Evolutionary conservation across 1,140 invertebrate genomes (phyloP), one percentile per base, ranked within the genome.

Genomic region (Caenorhabditis remanei): DNA sequence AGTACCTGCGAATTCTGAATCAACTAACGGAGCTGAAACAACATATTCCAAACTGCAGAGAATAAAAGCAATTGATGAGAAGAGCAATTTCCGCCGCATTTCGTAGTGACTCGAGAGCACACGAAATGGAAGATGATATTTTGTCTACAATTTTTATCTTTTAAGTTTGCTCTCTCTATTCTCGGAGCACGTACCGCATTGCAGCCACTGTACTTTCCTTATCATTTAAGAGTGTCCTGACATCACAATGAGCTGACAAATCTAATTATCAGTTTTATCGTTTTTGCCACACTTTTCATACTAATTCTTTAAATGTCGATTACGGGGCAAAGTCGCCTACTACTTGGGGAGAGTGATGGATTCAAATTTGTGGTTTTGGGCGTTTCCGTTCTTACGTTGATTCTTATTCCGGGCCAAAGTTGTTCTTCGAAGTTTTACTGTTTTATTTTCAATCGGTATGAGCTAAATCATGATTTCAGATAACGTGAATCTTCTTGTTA

Each of bases 141-240:
- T 32, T 63, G 21, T 24, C 65, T 43, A 14, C 4, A 40, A n/a
- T 5, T 79, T 48, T 79, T 79, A 50, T 79, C 43, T 79, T n/a
- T 50, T 11, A 9, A 79, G 71, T 50, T 50, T 79, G 71, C 46
- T 79, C 71, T 43, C 13, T n/a, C 71, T 50, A 50, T 24, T 43
- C 7, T 4, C 41, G 43, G 67, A 79, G 71, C 71, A 50, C 71
- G 40, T 46, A 58, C 55, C 55, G 55, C 55, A 63, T 4, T 63
- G 65, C 65, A 71, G 65, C 65, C 65, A 71, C 65, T 71, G 65
- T 71, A 71, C 65, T 71, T 71, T 71, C n/a, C 65, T 71, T 71
- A 71, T 71, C 65, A 46, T 9, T 63, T 63, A 9, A 13, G 6
- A 32, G 56, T n/a, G 56, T 9, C 7, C 16, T 71, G 65, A 46